These are phyloP conservation scores for Streptopelia turtur DNA, from an alignment of 2,797 vertebrate genomes.

Conservation along the genomic window DNA sequence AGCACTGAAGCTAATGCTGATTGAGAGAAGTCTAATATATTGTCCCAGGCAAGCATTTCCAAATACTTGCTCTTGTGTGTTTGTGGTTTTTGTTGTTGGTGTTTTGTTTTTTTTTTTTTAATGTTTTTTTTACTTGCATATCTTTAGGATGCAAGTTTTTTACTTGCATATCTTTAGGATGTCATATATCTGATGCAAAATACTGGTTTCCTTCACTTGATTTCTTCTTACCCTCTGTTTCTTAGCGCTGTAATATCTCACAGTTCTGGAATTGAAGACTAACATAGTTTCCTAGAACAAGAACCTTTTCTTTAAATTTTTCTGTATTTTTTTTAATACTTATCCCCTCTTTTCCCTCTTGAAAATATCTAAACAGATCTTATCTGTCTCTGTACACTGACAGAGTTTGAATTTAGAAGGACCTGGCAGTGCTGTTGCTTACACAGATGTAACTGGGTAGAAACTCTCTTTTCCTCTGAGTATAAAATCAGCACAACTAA, in stretches of 20 bases:
- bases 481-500: neutral
- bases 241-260: neutral
- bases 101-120: neutral
- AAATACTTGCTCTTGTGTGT: neutral
- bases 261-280: neutral
- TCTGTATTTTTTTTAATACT: neutral
- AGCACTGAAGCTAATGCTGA: neutral
- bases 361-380: neutral
- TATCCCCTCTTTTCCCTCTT: neutral
- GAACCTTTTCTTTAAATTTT: neutral
- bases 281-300: neutral
- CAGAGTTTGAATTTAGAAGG: neutral
- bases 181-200: neutral
- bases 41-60: constrained; percentile 63
- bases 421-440: neutral
- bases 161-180: neutral
- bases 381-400: neutral
- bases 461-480: neutral
- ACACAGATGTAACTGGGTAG: neutral
- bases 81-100: too few species aligned
- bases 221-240: neutral
- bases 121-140: neutral
- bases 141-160: neutral
- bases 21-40: neutral
- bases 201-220: neutral